A percentile compares a stretch with the other conserved stretches of the same genome.
phyloP scores from a whole-genome alignment of 2,113 vertebrate genomes.

The Ailurus styani region DNA sequence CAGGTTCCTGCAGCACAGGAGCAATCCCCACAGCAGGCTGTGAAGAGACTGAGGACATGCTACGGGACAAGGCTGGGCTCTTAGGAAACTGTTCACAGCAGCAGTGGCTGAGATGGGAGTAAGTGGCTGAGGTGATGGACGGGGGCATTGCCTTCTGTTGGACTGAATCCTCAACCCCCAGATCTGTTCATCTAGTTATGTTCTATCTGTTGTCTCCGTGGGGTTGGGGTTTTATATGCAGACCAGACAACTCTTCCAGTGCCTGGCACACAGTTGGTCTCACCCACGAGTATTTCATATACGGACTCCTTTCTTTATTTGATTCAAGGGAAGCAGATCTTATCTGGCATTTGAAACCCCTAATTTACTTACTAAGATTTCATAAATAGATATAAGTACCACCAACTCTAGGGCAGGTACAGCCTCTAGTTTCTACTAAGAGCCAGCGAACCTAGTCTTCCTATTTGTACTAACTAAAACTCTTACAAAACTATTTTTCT shows the following conservation, averaged over 20 bases:
- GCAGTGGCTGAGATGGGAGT: background rate
- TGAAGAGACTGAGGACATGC: too few relatives aligned
- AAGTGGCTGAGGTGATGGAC: too few relatives aligned
- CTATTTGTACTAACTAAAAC: background rate
- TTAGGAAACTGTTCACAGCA: background rate
- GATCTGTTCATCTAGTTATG: background rate
- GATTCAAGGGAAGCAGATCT: background rate
- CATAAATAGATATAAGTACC: background rate
- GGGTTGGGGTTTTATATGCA: background rate
- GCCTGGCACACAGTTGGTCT: background rate
- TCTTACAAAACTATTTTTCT: background rate
- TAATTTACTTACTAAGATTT: background rate
- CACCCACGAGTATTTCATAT: background rate
- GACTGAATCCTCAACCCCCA: background rate
- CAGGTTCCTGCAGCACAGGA: background rate
- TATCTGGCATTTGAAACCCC: background rate
- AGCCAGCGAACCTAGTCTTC: background rate
- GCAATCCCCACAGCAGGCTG: background rate
- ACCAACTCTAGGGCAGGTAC: background rate
- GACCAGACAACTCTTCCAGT: background rate
- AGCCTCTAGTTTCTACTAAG: background rate
- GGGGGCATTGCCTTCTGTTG: background rate
- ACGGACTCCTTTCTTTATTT: background rate
- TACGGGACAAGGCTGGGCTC: background rate
- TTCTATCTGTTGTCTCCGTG: background rate